Conservation (phyloP, 2,797 vertebrate species). For the Antrozous pallidus region DNA sequence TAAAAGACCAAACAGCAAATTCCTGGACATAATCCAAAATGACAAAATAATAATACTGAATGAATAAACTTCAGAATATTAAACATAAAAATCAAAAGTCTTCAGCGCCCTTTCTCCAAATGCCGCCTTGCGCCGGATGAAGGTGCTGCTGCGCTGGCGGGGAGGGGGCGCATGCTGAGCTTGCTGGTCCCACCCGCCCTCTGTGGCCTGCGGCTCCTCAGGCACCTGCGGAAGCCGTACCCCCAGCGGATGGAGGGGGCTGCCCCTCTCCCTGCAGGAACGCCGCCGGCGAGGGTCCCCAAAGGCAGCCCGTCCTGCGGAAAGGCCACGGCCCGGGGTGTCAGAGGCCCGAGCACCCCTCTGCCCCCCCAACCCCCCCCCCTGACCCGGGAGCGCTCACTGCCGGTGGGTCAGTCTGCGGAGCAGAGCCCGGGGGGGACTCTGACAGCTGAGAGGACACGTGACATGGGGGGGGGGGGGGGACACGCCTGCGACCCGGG, state of each 20-base stretch:
- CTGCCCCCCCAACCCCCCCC: too few relatives aligned
- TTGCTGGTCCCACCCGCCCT: background rate
- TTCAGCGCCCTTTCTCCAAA: background rate
- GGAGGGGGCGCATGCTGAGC: background rate
- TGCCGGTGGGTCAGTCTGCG: background rate
- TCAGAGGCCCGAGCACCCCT: background rate
- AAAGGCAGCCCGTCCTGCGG: too few relatives aligned
- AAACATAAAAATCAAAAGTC: background rate
- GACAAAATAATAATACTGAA: too few relatives aligned
- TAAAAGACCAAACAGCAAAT: too few relatives aligned
- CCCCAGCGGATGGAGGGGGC: background rate
- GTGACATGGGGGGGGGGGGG: too few relatives aligned
- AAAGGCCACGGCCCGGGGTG: background rate
- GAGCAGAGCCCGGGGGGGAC: background rate
- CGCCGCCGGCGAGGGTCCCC: too few relatives aligned
- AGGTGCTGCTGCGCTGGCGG: background rate
- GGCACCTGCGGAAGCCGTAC: background rate
- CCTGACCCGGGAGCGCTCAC: background rate
- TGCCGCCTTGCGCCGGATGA: background rate
- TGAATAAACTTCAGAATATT: too few relatives aligned
- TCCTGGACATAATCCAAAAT: too few relatives aligned
- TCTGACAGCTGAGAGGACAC: background rate
- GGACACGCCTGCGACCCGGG: rapidly evolving
- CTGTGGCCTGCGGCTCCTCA: background rate
- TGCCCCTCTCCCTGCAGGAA: too few relatives aligned